Conservation (phyloP, 64 coral and sea anemone species). For the Catalaphyllia jardinei region DNA sequence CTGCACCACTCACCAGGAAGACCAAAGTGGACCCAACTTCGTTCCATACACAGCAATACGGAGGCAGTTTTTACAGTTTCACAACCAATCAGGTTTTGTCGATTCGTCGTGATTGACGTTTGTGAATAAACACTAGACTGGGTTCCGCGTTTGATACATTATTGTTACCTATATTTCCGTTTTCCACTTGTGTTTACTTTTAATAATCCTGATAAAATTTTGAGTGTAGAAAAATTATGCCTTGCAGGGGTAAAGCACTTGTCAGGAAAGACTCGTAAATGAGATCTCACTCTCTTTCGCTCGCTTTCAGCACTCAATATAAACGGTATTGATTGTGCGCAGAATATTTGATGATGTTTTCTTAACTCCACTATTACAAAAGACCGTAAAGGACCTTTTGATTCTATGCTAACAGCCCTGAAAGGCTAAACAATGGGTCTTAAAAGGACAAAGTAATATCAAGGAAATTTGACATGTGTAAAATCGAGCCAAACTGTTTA, state of each 20-base stretch:
- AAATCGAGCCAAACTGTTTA: slow-evolving; percentile 84
- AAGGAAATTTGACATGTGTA: slow-evolving; percentile 74
- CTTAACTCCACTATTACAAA: slow-evolving; percentile 54
- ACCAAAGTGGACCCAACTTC: not conserved
- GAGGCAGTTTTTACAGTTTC: slow-evolving; percentile 1
- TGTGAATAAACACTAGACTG: not conserved
- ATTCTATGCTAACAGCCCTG: slow-evolving; percentile 57
- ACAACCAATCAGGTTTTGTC: slow-evolving; percentile 21
- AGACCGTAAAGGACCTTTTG: slow-evolving; percentile 41
- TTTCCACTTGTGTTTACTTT: slow-evolving; percentile 30
- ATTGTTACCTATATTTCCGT: slow-evolving; percentile 49
- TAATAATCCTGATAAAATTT: slow-evolving; percentile 37
- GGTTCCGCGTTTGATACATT: slow-evolving; percentile 28
- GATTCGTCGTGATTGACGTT: slow-evolving; percentile 22
- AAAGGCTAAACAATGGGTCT: slow-evolving; percentile 64
- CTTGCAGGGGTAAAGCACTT: not conserved
- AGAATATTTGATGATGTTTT: slow-evolving; percentile 54
- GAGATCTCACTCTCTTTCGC: not conserved
- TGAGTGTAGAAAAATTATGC: not conserved
- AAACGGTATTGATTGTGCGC: not conserved
- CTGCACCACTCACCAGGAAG: not conserved
- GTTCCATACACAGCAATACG: not conserved
- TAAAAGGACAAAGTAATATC: slow-evolving; percentile 72
- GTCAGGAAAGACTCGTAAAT: not conserved
- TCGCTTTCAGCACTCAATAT: slow-evolving; percentile 2